Evolutionary conservation across 2,113 vertebrate species (phyloP).

Genomic region (Tragelaphus strepsiceros): DNA sequence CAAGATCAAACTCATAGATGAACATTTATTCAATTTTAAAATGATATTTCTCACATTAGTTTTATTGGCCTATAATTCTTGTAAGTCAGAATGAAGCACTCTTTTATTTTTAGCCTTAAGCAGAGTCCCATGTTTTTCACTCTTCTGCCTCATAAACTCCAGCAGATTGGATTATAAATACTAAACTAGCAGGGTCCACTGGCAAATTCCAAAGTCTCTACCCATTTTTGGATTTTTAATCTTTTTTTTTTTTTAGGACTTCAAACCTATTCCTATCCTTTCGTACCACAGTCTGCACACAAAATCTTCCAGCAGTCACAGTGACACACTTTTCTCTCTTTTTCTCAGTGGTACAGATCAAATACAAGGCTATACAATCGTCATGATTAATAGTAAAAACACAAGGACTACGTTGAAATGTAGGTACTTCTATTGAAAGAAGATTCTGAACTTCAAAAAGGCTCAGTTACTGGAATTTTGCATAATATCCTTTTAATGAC

Average conservation of each 20-base stretch:
- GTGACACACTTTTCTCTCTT: not conserved
- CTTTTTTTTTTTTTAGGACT: not conserved
- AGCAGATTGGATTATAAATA: conserved; percentile 47
- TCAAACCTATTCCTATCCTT: not conserved
- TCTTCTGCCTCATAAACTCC: conserved; percentile 54
- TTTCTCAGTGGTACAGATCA: not conserved
- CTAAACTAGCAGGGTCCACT: not conserved
- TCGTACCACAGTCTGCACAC: not conserved
- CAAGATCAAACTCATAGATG: not conserved
- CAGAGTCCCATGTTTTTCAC: not conserved
- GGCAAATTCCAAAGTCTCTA: not conserved
- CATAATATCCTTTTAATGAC: not conserved
- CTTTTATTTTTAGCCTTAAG: conserved; percentile 27
- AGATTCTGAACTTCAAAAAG: not conserved
- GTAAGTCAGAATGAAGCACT: not conserved
- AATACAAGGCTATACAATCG: not conserved
- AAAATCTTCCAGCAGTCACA: not conserved
- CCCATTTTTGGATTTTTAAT: not conserved
- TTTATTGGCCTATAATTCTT: conserved; percentile 5
- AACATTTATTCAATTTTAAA: not conserved
- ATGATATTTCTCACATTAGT: not conserved
- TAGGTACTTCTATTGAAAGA: not conserved
- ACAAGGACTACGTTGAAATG: not conserved
- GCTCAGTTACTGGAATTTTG: not conserved
- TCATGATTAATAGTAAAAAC: not conserved